Evolutionary conservation across 2,888 invertebrate species (phyloP).

Genomic region (Dinocampus coccinellae): DNA sequence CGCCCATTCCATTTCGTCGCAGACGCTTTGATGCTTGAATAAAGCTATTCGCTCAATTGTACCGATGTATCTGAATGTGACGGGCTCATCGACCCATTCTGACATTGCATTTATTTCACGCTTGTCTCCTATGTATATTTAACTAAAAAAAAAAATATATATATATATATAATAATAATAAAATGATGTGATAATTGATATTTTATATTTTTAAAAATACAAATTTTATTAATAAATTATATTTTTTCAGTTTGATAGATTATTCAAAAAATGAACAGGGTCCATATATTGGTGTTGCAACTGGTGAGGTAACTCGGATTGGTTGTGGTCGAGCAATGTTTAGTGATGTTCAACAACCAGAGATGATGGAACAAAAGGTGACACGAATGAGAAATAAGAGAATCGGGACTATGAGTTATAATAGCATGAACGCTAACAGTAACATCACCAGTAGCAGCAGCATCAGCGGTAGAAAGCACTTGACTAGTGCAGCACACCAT

Average conservation of each 20-base stretch:
- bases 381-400: slow-evolving; percentile 20
- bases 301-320: slow-evolving; percentile 53
- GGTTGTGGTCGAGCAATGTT: slow-evolving; percentile 59
- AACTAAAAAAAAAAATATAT: background rate
- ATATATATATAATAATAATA: too few species aligned
- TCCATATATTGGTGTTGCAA: slow-evolving; percentile 54
- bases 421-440: slow-evolving; percentile 28
- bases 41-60: slow-evolving; percentile 37
- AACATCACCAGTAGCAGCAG: slow-evolving; percentile 15
- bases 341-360: slow-evolving; percentile 41
- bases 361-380: slow-evolving; percentile 10
- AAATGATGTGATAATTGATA: too few species aligned
- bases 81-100: slow-evolving; percentile 4
- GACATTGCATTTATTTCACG: background rate
- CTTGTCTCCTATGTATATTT: background rate
- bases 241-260: slow-evolving; percentile 51
- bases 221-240: slow-evolving; percentile 32
- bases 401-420: slow-evolving; percentile 37
- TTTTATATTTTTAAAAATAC: background rate
- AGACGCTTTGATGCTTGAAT: slow-evolving; percentile 45
- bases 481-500: slow-evolving; percentile 19
- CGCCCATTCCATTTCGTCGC: slow-evolving; percentile 42
- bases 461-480: slow-evolving; percentile 10
- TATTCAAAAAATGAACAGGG: slow-evolving; percentile 46
- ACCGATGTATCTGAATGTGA: slow-evolving; percentile 17